A percentile compares a stretch with the other conserved stretches of the same genome.
Evolutionary conservation across 2,888 invertebrate genomes (phyloP).

Genomic region (Parascotia fuliginaria): DNA sequence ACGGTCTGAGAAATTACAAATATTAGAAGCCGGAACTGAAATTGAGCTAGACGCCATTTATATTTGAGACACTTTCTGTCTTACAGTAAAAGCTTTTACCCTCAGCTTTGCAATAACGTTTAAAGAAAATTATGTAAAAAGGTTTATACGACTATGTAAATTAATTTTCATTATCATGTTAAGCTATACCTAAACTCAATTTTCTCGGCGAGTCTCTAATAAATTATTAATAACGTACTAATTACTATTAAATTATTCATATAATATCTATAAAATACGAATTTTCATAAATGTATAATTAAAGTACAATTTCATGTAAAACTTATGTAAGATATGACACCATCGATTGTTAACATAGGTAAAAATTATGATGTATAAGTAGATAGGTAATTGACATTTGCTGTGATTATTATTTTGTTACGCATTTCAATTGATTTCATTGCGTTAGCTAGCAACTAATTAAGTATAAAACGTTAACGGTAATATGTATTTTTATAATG

Average conservation of each 20-base stretch:
- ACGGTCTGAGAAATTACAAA: no score
- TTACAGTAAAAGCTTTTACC: background rate
- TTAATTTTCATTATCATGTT: conserved; percentile 18
- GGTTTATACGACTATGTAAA: conserved; percentile 17
- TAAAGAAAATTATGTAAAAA: conserved; percentile 15
- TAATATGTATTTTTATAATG: conserved; percentile 77
- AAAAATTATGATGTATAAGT: conserved; percentile 46
- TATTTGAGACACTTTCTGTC: background rate
- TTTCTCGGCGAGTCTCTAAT: conserved; percentile 26
- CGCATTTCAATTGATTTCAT: conserved; percentile 40
- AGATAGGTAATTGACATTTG: conserved; percentile 69
- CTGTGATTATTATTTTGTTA: conserved; percentile 68
- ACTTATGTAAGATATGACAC: conserved; percentile 58
- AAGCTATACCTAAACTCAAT: conserved; percentile 23
- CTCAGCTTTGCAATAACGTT: background rate
- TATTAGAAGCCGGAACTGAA: no score
- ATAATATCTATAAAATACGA: conserved; percentile 58
- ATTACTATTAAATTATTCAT: conserved; percentile 42
- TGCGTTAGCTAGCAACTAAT: conserved; percentile 45
- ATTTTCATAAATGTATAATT: conserved; percentile 52
- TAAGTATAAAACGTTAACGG: conserved; percentile 38
- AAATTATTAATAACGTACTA: conserved; percentile 30
- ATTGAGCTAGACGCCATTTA: conserved; percentile 6
- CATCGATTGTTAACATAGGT: conserved; percentile 59
- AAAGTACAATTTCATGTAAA: conserved; percentile 39